Percentiles rank a stretch among this genome's conserved stretches.
phyloP scores from a whole-genome alignment of 2,888 invertebrate species.

The Lasius platythorax region DNA sequence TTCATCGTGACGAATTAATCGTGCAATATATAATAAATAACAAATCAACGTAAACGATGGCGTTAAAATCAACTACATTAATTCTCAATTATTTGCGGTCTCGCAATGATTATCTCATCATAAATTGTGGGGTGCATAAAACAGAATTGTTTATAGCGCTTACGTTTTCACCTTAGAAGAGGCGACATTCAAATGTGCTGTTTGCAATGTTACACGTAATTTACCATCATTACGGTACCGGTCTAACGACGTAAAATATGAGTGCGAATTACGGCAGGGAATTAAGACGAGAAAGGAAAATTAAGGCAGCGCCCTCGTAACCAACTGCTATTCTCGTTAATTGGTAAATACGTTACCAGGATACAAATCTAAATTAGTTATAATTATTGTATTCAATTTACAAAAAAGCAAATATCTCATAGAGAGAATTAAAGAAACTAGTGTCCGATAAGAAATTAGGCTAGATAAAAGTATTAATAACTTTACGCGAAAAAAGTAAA shows the following conservation, averaged over 20 bases:
- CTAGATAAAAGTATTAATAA: neutral
- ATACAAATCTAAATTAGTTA: conserved; percentile 13
- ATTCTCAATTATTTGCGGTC: conserved; percentile 32
- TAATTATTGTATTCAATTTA: neutral
- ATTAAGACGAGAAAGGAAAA: conserved; percentile 65
- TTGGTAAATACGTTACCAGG: conserved; percentile 46
- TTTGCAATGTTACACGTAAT: conserved; percentile 68
- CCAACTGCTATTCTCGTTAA: conserved; percentile 51
- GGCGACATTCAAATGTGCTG: conserved; percentile 2
- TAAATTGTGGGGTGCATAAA: conserved; percentile 18
- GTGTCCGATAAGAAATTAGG: neutral
- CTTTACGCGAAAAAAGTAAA: neutral
- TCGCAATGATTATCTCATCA: neutral
- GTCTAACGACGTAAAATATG: conserved; percentile 69
- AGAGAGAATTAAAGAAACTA: neutral
- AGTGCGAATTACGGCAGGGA: conserved; percentile 68
- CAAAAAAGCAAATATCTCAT: neutral
- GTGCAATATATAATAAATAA: conserved; percentile 25
- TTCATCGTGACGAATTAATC: conserved; percentile 25
- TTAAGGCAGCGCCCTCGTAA: conserved; percentile 48
- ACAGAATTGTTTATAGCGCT: neutral
- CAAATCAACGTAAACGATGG: neutral
- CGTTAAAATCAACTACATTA: conserved; percentile 23
- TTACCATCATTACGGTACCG: conserved; percentile 64
- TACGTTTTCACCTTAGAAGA: neutral